A percentile compares a stretch with the other conserved stretches of the same genome.
Evolutionary conservation across 2,113 vertebrate species (phyloP).

Genomic region (Phalacrocorax aristotelis): DNA sequence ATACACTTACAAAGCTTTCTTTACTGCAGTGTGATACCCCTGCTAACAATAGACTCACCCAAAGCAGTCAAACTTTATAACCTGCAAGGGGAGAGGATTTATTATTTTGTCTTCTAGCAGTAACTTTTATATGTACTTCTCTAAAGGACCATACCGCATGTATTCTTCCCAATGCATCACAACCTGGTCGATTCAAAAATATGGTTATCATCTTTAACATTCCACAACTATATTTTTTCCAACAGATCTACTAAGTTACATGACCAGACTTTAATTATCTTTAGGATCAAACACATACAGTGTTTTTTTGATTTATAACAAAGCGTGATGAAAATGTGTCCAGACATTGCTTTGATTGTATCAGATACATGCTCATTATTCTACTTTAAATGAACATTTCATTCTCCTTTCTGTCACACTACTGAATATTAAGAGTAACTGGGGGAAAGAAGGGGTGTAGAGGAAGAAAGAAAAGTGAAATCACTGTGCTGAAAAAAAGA

Average conservation of each 20-base stretch:
- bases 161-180: neutral
- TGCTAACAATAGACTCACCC: neutral
- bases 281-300: fast-evolving
- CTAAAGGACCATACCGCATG: neutral
- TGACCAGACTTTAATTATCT: neutral
- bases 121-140: neutral
- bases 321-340: neutral
- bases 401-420: neutral
- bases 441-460: too few relatives aligned
- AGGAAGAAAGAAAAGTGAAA: neutral
- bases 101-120: neutral
- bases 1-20: neutral
- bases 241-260: neutral
- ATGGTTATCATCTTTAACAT: neutral
- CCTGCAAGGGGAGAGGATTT: neutral
- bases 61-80: neutral
- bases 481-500: neutral
- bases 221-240: neutral
- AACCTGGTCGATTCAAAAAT: neutral
- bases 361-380: neutral
- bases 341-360: neutral
- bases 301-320: neutral
- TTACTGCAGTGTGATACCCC: neutral
- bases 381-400: neutral
- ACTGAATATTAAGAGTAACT: neutral